Evolutionary conservation across 2,888 invertebrate genomes (phyloP), one percentile per base, ranked within the genome.

Genomic region (Dolichomitus sp.): DNA sequence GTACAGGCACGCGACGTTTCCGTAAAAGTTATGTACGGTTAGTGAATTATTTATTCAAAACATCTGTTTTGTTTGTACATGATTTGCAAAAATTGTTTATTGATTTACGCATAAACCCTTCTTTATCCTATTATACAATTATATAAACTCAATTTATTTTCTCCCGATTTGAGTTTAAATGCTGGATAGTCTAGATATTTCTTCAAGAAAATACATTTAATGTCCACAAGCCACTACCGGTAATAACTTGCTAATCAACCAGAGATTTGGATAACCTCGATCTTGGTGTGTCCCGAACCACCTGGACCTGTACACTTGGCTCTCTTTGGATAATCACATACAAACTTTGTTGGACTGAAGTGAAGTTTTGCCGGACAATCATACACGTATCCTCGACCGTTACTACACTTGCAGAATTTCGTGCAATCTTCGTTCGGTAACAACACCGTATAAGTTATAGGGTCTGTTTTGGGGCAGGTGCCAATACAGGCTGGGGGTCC

Each of bases 391-490:
- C 85, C 40, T 37, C 40, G 12, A 14, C 85, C 85, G 12, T 76
- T 73, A 19, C 83, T 80, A 45, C 90, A 90, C 19, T 86, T 76
- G 65, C 91, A 90, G 78, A 86, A 91, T 42, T 88, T 89, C 0
- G 83, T 82, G 65, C 89, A 89, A 23, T 89, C 87, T 0, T 61
- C n/a, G 42, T 90, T 84, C 1, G 87, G 80, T 23, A 89, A 70
- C 11, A 86, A 69, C 11, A 81, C 57, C 11, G 80, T 70, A 23
- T 78, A 17, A 14, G 78, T 63, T 6, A 6, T 14, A 0, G 74
- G 74, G 27, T 85, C 76, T 4, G 1, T 6, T 11, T 5, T 4
- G 3, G 88, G 87, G 50, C 90, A 91, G 0, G 19, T 75, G 12
- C 54, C 27, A 27, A 54, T 54, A 27, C 54, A 54, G 4, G 4